These are phyloP conservation scores for Empidonax alnorum DNA, from an alignment of 2,113 vertebrate genomes.

Conservation along the genomic window DNA sequence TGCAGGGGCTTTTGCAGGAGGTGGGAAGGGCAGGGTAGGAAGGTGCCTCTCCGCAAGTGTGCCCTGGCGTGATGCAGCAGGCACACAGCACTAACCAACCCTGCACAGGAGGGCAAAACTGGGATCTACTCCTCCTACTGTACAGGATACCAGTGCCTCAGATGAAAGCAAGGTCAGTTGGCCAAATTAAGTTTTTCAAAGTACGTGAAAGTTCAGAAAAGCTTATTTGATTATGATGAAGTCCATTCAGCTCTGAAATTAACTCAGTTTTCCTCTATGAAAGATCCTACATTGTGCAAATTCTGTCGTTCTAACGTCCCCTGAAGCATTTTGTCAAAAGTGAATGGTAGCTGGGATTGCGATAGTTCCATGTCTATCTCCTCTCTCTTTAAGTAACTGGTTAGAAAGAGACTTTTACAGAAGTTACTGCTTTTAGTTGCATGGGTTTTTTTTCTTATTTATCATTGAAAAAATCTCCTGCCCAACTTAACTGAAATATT, in stretches of 20 bases:
- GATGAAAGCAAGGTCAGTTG: background rate
- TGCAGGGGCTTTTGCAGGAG: background rate
- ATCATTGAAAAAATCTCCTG: background rate
- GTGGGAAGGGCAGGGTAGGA: background rate
- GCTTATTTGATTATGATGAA: background rate
- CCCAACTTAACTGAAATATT: background rate
- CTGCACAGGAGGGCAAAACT: background rate
- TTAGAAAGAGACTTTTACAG: background rate
- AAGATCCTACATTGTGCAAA: background rate
- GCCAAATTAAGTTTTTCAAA: background rate
- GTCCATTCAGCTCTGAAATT: background rate
- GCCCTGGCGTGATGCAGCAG: background rate
- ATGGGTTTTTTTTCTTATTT: background rate
- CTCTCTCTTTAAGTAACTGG: background rate
- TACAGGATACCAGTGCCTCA: background rate
- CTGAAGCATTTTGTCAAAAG: background rate
- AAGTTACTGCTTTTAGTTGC: background rate
- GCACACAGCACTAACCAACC: background rate
- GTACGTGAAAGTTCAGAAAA: background rate
- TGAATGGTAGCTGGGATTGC: background rate
- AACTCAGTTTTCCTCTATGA: background rate
- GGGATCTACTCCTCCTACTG: background rate
- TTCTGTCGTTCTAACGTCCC: background rate
- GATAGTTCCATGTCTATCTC: background rate
- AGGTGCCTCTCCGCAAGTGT: accelerated